A percentile compares a stretch with the other conserved stretches of the same genome.
Evolutionary conservation across 2,888 invertebrate genomes (phyloP).

Genomic region (Nesidiocoris tenuis): DNA sequence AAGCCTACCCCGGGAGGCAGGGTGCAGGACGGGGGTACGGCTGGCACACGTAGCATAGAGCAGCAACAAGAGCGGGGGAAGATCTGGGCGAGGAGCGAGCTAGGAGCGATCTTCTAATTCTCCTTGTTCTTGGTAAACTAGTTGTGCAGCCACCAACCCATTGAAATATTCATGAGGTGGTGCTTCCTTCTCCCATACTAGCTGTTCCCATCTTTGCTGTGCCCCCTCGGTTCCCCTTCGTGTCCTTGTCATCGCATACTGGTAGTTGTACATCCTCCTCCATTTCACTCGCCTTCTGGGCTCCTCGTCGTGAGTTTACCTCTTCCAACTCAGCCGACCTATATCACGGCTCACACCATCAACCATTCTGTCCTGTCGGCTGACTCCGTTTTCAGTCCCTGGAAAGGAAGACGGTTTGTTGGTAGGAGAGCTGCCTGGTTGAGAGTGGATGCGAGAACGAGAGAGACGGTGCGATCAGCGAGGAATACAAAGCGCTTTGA

Average conservation of each 20-base stretch:
- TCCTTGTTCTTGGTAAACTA: constrained; percentile 16
- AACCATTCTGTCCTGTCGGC: neutral
- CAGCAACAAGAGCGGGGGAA: neutral
- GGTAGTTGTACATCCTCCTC: neutral
- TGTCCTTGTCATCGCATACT: neutral
- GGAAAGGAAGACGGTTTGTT: constrained; percentile 8
- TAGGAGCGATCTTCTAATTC: constrained; percentile 9
- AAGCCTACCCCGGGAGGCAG: neutral
- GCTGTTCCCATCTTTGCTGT: neutral
- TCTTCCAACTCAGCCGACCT: neutral
- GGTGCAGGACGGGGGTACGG: neutral
- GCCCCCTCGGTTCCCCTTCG: neutral
- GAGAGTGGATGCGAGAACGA: neutral
- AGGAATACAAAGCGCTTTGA: neutral
- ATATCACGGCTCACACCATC: neutral
- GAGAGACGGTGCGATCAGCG: neutral
- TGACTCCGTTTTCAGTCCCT: neutral
- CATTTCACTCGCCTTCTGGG: neutral
- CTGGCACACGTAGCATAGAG: neutral
- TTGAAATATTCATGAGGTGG: constrained; percentile 23
- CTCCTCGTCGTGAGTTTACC: neutral
- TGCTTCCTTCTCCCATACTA: neutral
- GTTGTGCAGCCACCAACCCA: constrained; percentile 7
- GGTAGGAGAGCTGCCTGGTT: neutral
- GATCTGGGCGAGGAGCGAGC: neutral